Percentiles rank a stretch among this genome's conserved stretches.
These are phyloP conservation scores for Megalurothrips usitatus DNA, from an alignment of 2,888 invertebrate species.

Conservation along the genomic window DNA sequence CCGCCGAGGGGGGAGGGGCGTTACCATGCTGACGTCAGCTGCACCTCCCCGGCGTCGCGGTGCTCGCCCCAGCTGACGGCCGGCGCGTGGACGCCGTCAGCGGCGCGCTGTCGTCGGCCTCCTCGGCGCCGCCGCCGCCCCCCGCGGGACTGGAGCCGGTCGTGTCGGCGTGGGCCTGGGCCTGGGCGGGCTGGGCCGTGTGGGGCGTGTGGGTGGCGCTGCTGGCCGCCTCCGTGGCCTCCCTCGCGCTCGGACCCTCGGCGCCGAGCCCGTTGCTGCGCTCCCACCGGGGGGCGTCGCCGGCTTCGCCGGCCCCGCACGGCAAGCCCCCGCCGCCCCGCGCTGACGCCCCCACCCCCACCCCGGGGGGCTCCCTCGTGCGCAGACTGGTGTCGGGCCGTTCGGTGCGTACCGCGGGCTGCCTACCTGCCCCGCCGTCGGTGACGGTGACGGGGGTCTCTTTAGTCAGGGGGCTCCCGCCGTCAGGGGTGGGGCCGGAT, in stretches of 20 bases:
- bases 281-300: not conserved
- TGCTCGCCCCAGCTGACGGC: not conserved
- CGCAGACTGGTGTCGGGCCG: not conserved
- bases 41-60: not conserved
- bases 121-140: not conserved
- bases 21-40: not conserved
- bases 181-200: constrained; percentile 14
- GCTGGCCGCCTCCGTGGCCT: not conserved
- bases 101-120: not conserved
- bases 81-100: not conserved
- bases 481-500: not conserved
- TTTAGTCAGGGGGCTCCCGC: not conserved
- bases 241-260: not conserved
- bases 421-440: too few relatives aligned
- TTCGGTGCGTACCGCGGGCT: not conserved
- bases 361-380: not conserved
- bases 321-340: not conserved
- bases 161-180: not conserved
- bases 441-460: too few relatives aligned
- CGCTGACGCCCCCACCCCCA: not conserved
- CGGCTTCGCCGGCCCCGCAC: not conserved
- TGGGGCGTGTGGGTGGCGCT: constrained; percentile 7
- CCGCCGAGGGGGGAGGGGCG: not conserved
- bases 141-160: not conserved
- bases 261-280: not conserved